Conservation (phyloP, 2,888 invertebrate genomes). For the Mactromeris polynyma region DNA sequence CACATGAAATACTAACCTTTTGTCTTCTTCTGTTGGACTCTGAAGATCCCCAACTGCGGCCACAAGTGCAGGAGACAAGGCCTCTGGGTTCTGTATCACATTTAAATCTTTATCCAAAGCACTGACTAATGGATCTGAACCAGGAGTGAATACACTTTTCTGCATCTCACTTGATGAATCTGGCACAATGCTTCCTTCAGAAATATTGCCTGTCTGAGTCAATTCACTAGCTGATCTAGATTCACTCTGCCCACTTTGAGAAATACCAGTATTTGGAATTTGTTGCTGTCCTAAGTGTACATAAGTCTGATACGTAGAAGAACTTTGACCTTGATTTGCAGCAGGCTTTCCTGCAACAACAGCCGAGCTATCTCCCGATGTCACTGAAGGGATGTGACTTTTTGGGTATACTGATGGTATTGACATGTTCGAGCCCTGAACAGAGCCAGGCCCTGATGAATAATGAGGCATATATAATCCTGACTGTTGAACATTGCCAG, state of each 20-base stretch:
- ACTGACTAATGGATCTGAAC: slow-evolving; percentile 22
- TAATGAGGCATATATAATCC: slow-evolving; percentile 65
- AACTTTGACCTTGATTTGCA: slow-evolving; percentile 50
- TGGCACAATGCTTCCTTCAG: not conserved
- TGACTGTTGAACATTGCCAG: slow-evolving; percentile 49
- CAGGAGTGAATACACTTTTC: not conserved
- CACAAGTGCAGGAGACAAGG: slow-evolving; percentile 63
- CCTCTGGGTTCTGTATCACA: slow-evolving; percentile 62
- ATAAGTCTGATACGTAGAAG: slow-evolving; percentile 64
- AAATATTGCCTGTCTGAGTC: slow-evolving; percentile 23
- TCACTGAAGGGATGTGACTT: slow-evolving; percentile 28
- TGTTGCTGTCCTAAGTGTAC: slow-evolving; percentile 63
- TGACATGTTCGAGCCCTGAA: slow-evolving; percentile 52
- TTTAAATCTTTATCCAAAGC: slow-evolving; percentile 63
- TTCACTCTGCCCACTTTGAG: slow-evolving; percentile 57
- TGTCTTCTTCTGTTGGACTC: slow-evolving; percentile 63
- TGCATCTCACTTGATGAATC: slow-evolving; percentile 15
- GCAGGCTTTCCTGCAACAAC: not conserved
- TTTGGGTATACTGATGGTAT: slow-evolving; percentile 55
- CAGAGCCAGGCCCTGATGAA: slow-evolving; percentile 48
- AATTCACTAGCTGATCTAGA: slow-evolving; percentile 37
- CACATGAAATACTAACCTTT: slow-evolving; percentile 50
- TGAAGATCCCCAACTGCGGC: slow-evolving; percentile 66
- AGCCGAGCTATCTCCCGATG: not conserved
- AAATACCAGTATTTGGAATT: slow-evolving; percentile 57